A percentile compares a stretch with the other conserved stretches of the same genome.
phyloP scores from a whole-genome alignment of 2,888 invertebrate species.

The Eustalomyia histrio region DNA sequence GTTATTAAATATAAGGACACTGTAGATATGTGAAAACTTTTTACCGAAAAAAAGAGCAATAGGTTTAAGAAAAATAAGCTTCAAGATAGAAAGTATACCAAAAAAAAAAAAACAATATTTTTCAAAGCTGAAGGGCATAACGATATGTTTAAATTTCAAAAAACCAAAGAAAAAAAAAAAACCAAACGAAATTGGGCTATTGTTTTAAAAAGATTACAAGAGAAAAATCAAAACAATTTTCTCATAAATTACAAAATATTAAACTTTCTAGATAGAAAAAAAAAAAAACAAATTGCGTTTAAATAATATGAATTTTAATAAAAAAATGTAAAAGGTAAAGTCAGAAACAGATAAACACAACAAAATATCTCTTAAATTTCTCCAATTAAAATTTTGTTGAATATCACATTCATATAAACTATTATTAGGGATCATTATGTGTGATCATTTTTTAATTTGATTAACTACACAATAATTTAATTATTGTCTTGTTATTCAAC shows the following conservation, averaged over 20 bases:
- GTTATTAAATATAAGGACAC: slow-evolving; percentile 49
- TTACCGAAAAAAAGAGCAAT: not conserved
- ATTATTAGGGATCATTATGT: too few relatives aligned
- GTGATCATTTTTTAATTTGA: too few relatives aligned
- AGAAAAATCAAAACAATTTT: not conserved
- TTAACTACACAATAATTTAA: too few relatives aligned
- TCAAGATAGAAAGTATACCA: not conserved
- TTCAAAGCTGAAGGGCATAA: slow-evolving; percentile 53
- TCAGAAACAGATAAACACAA: too few relatives aligned
- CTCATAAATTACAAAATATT: not conserved
- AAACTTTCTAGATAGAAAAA: not conserved
- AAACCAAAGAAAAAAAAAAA: not conserved
- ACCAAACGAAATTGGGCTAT: slow-evolving; percentile 6
- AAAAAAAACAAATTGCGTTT: not conserved
- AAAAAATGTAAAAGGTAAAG: too few relatives aligned
- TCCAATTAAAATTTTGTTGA: too few relatives aligned
- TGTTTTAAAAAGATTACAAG: slow-evolving; percentile 3
- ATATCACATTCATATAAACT: too few relatives aligned
- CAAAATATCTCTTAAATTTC: too few relatives aligned
- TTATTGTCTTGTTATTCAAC: too few relatives aligned
- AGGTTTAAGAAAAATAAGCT: slow-evolving; percentile 1
- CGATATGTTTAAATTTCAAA: slow-evolving; percentile 40
- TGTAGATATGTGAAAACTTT: slow-evolving; percentile 14
- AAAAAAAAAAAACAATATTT: slow-evolving; percentile 46
- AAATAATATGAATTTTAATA: not conserved